Evolutionary conservation across 2,113 vertebrate genomes (phyloP), one percentile per base, ranked within the genome.

Genomic region (Microtus oregoni): DNA sequence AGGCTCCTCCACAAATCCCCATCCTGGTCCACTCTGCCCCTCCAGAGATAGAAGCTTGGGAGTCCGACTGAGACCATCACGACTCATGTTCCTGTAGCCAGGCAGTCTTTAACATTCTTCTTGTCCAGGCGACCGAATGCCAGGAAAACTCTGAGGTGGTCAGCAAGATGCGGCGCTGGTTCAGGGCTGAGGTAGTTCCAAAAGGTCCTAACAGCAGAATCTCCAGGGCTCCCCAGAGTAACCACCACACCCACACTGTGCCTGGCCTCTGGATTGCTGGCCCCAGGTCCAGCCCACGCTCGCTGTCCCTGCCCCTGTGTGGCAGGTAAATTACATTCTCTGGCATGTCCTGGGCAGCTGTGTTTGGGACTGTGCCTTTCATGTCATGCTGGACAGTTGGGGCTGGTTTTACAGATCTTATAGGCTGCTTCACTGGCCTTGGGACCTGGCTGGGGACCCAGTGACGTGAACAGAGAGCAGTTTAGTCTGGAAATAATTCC

Each of bases 141-240:
- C 67, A 95, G 92, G 92, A 97, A 89, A 96, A 97, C 70, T 24
- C 86, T 19, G 6, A 52, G 89, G 44, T 78, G 95, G 86, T 96
- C 94, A 95, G 95, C 92, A 97, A 94, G 95, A 19, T 1, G 19
- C 3, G 0, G 92, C 70, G 90, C 78, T 63, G 77, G 67, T 17
- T 35, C 78, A 30, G 91, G 94, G 95, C 97, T 95, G 22, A 15
- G 0, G 0, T 3, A 0, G 94, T 96, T 95, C 92, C 47, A 94
- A 89, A 83, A 93, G 96, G 6, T 1, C 79, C 11, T 96, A 85
- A 93, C 88, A 97, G 7, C 77, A 92, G 91, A 32, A 26, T 79
- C 19, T 14, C 5, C 26, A 73, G 26, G 50, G n/a, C 24, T 82
- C 22, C 63, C 17, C 1, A 8, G 7, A 22, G 95, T 77, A 65